Percentiles rank a stretch among this genome's conserved stretches.
phyloP scores from a whole-genome alignment of 1,140 invertebrate species.

The Calliphora vicina region DNA sequence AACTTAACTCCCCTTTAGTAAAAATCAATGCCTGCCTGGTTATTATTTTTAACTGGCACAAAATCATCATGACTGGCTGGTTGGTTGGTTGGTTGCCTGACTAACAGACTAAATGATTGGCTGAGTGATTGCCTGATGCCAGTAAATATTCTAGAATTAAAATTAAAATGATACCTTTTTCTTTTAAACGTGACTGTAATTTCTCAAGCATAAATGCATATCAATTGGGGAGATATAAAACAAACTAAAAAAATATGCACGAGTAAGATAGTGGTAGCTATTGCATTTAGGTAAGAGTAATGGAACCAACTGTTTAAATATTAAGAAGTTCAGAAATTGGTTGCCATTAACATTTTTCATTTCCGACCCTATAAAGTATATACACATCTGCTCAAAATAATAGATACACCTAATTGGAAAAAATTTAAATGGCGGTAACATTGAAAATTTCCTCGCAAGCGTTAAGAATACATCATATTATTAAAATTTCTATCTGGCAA shows the following conservation, averaged over 20 bases:
- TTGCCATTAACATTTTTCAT: too few relatives aligned
- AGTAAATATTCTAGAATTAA: background rate
- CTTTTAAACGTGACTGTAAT: slow-evolving; percentile 4
- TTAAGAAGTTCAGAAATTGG: too few relatives aligned
- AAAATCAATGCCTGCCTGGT: background rate
- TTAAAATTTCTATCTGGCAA: too few relatives aligned
- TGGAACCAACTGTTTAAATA: background rate
- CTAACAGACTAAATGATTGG: background rate
- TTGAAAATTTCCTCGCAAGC: too few relatives aligned
- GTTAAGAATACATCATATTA: too few relatives aligned
- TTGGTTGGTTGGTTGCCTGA: background rate
- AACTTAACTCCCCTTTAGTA: background rate
- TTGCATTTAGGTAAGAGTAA: background rate
- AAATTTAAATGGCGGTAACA: too few relatives aligned
- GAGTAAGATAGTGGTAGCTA: background rate
- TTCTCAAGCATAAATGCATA: background rate
- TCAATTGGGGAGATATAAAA: background rate
- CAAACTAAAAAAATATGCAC: background rate
- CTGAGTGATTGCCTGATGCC: background rate
- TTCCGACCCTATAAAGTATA: too few relatives aligned
- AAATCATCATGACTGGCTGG: too few relatives aligned
- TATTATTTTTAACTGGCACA: background rate
- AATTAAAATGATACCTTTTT: background rate
- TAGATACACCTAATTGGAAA: too few relatives aligned
- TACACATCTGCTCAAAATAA: too few relatives aligned